Conservation (phyloP, 2,888 invertebrate genomes). For the Lucinisca nassula region DNA sequence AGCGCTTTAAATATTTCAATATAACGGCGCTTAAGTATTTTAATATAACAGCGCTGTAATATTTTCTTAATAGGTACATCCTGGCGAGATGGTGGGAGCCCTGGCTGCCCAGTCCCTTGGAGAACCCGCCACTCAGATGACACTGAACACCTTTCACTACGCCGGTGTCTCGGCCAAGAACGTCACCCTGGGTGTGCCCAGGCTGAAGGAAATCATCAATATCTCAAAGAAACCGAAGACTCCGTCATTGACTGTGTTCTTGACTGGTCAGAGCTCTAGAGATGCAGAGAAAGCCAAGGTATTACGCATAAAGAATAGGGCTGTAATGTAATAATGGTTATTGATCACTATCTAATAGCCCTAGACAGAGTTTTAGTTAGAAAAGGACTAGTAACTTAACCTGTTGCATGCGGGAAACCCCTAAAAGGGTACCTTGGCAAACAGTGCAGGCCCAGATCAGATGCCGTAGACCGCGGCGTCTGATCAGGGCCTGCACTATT, state of each 20-base stretch:
- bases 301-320: too few species aligned
- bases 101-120: conserved; percentile 99
- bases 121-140: conserved; percentile 98
- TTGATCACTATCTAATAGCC: too few species aligned
- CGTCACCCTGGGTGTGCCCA: conserved; percentile 99
- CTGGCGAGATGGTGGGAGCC: conserved; percentile 99
- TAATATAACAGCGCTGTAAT: too few species aligned
- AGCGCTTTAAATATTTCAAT: too few species aligned
- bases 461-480: too few species aligned
- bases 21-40: too few species aligned
- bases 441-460: background rate
- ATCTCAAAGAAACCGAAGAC: conserved; percentile 99
- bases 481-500: too few species aligned
- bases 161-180: conserved; percentile 99
- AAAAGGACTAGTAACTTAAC: too few species aligned
- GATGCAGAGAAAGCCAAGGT: conserved; percentile 99
- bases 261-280: conserved; percentile 98
- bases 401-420: too few species aligned
- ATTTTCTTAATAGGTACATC: conserved; percentile 89
- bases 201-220: conserved; percentile 97
- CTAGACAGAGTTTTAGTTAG: too few species aligned
- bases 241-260: conserved; percentile 98
- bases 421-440: too few species aligned
- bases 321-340: too few species aligned
- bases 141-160: conserved; percentile 99